These are phyloP conservation scores for Adelphocoris suturalis DNA, from an alignment of 2,888 invertebrate genomes.

Conservation along the genomic window DNA sequence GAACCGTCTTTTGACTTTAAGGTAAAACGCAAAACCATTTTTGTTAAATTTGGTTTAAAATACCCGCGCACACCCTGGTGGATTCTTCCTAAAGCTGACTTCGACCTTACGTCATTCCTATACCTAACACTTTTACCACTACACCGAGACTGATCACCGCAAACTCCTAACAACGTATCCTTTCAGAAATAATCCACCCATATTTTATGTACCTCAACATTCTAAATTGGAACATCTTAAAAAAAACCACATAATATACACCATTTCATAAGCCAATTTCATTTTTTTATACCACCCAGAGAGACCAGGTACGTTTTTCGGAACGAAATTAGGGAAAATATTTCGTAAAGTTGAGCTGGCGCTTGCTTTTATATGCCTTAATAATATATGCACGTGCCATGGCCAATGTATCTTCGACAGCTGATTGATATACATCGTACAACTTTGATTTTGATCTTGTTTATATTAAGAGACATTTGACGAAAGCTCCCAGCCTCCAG, in stretches of 20 bases:
- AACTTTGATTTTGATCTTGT: slow-evolving; percentile 16
- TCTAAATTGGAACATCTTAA: not conserved
- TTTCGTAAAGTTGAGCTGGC: slow-evolving; percentile 29
- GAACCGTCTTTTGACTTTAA: too few relatives aligned
- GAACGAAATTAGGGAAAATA: not conserved
- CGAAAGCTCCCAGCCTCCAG: not conserved
- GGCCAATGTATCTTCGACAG: slow-evolving; percentile 25
- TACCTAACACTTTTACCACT: too few relatives aligned
- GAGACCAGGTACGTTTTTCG: slow-evolving; percentile 45
- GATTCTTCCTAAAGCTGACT: too few relatives aligned
- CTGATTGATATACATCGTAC: not conserved
- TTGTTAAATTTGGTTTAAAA: too few relatives aligned
- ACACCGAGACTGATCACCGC: too few relatives aligned
- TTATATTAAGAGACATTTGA: not conserved
- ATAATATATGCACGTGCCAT: slow-evolving; percentile 25
- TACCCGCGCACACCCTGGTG: too few relatives aligned
- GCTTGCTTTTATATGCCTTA: slow-evolving; percentile 36
- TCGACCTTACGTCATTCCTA: too few relatives aligned
- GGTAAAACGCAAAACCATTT: too few relatives aligned
- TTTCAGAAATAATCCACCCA: not conserved
- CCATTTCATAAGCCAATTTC: slow-evolving; percentile 12
- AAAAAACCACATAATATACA: not conserved
- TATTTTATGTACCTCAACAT: not conserved
- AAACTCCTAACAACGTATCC: too few relatives aligned
- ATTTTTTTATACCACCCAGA: slow-evolving; percentile 34